Evolutionary conservation across 2,888 invertebrate genomes (phyloP), one percentile per base, ranked within the genome.

Genomic region (Callimorpha dominula): DNA sequence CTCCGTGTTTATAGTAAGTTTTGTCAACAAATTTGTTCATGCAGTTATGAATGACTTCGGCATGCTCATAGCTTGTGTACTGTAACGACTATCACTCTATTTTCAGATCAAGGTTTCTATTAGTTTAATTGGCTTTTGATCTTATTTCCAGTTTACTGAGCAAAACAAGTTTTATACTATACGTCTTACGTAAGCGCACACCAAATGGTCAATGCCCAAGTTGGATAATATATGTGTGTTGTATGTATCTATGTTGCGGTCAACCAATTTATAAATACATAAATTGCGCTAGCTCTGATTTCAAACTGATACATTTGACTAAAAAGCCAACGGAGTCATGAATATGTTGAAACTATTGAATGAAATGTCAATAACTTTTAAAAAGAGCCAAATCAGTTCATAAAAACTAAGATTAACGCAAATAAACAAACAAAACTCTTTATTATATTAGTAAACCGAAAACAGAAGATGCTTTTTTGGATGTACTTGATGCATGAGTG

Each of bases 1-100:
- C 73, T 70, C 67, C 62, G 64, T 79, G 75, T 78, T 82, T 73
- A 76, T 60, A 72, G 65, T 71, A 71, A 72, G 42, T 71, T 64
- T 54, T 74, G 75, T 78, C 76, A 72, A 80, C 75, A 73, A 76
- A 46, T 67, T 63, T 40, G 72, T 66, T 42, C 72, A 70, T 73
- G 76, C 52, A 68, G 15, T 49, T 11, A 62, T 69, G 70, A 75
- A 74, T 80, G 67, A 64, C 68, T 50, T 67, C 62, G 68, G 64
- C 71, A 68, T 78, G 79, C 15, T n/a, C 17, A 68, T 64, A 63
- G 62, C n/a, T 71, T 63, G 68, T 68, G 72, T 20, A 20, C 67
- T 68, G 69, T 68, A 63, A 65, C 72, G 31, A 68, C 68, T 72
- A 46, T 67, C 54, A 63, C 62, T 20, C 17, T 72, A 71, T 77